phyloP scores from a whole-genome alignment of 2,113 vertebrate genomes.

The Mesitornis unicolor region DNA sequence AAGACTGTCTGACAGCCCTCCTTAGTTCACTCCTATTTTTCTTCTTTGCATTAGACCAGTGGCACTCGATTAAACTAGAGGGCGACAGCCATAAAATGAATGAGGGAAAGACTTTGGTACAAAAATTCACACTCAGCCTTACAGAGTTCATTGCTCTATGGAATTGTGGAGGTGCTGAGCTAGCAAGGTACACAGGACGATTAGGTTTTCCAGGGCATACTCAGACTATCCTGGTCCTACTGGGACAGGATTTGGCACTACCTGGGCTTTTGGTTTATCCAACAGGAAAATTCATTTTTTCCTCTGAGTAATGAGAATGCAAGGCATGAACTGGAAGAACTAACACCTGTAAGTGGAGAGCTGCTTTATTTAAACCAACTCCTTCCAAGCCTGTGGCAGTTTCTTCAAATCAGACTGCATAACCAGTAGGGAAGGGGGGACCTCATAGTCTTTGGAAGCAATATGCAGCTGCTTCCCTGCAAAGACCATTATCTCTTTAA shows the following conservation, averaged over 20 bases:
- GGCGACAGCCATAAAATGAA: not conserved
- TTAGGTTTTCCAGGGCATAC: not conserved
- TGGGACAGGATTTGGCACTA: not conserved
- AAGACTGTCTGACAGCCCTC: not conserved
- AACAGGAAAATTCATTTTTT: not conserved
- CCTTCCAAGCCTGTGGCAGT: not conserved
- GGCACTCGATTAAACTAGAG: not conserved
- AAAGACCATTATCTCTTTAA: not conserved
- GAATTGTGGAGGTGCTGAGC: not conserved
- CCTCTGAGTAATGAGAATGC: not conserved
- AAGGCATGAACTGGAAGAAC: not conserved
- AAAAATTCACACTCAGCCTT: not conserved
- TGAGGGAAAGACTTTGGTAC: not conserved
- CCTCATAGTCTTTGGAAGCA: not conserved
- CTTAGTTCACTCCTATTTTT: not conserved
- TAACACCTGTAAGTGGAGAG: not conserved
- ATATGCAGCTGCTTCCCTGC: not conserved
- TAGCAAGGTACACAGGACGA: not conserved
- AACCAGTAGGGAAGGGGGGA: not conserved
- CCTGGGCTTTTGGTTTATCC: not conserved
- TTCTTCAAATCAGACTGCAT: not conserved
- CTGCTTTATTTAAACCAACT: not conserved
- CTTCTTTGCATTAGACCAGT: not conserved
- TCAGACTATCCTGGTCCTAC: not conserved
- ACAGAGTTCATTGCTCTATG: not conserved